Evolutionary conservation across 2,888 invertebrate genomes (phyloP).

Genomic region (Ceramica pisi): DNA sequence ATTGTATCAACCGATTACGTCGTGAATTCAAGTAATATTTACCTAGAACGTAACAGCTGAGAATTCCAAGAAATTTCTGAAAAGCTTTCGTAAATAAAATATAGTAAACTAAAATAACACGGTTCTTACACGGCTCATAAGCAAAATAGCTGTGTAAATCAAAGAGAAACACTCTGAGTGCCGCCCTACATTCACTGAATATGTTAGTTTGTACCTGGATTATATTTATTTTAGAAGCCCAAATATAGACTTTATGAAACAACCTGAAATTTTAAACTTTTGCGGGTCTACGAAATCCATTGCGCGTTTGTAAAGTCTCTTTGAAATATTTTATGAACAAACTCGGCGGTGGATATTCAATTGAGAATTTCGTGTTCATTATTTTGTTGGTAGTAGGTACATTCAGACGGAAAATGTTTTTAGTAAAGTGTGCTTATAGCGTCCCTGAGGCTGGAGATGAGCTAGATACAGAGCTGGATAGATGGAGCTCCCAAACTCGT

Average conservation of each 20-base stretch:
- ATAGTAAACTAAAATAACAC: conserved; percentile 15
- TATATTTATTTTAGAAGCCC: conserved; percentile 27
- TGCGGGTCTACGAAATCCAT: background rate
- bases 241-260: conserved; percentile 37
- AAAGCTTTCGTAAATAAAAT: conserved; percentile 23
- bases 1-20: conserved; percentile 13
- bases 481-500: background rate
- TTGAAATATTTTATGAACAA: background rate
- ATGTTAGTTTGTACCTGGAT: conserved; percentile 30
- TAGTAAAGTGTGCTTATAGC: background rate
- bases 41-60: background rate
- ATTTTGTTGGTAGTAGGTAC: background rate
- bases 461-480: background rate
- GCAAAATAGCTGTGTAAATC: conserved; percentile 47
- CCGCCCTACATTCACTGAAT: conserved; percentile 25
- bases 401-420: background rate
- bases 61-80: background rate
- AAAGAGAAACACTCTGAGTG: conserved; percentile 43
- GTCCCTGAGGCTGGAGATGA: background rate
- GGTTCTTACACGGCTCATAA: conserved; percentile 22
- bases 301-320: background rate
- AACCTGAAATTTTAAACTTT: conserved; percentile 18
- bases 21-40: conserved; percentile 7
- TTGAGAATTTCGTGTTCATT: background rate
- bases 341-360: background rate